Conservation (phyloP, 1,140 invertebrate species). For the Rhagoletis zephyria region DNA sequence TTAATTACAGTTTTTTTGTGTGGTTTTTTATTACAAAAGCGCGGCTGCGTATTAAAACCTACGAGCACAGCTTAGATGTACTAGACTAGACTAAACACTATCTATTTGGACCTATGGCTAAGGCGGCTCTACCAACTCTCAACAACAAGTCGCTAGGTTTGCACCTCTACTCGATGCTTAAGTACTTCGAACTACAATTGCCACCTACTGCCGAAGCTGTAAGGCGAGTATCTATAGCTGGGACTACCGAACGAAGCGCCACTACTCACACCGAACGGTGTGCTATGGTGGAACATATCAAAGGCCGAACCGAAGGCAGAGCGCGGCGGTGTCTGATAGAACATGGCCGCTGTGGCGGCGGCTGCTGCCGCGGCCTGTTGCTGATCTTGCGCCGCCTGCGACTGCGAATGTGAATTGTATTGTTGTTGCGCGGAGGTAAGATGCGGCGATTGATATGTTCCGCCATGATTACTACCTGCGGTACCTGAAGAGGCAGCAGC, state of each 20-base stretch:
- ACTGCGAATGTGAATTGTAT: constrained; percentile 38
- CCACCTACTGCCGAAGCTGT: constrained; percentile 72
- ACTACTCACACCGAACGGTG: constrained; percentile 68
- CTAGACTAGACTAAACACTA: constrained; percentile 37
- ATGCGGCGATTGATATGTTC: constrained; percentile 59
- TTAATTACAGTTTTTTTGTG: background rate
- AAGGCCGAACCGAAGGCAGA: constrained; percentile 71
- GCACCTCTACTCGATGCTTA: background rate
- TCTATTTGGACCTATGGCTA: constrained; percentile 19
- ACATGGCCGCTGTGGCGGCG: constrained; percentile 66
- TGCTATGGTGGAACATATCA: constrained; percentile 73
- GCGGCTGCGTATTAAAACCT: constrained; percentile 17
- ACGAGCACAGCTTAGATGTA: constrained; percentile 9
- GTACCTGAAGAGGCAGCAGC: constrained; percentile 56
- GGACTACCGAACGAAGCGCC: constrained; percentile 67
- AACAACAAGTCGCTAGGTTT: background rate
- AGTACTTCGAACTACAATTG: constrained; percentile 65
- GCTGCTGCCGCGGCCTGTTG: constrained; percentile 60
- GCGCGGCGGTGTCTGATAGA: constrained; percentile 71
- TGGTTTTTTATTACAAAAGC: background rate
- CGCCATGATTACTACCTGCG: constrained; percentile 64
- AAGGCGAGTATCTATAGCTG: constrained; percentile 72
- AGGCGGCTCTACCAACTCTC: constrained; percentile 8
- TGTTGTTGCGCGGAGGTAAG: constrained; percentile 52
- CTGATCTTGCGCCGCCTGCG: constrained; percentile 56